These are phyloP conservation scores for Ophion costatus DNA, from an alignment of 2,888 invertebrate genomes.

Conservation along the genomic window DNA sequence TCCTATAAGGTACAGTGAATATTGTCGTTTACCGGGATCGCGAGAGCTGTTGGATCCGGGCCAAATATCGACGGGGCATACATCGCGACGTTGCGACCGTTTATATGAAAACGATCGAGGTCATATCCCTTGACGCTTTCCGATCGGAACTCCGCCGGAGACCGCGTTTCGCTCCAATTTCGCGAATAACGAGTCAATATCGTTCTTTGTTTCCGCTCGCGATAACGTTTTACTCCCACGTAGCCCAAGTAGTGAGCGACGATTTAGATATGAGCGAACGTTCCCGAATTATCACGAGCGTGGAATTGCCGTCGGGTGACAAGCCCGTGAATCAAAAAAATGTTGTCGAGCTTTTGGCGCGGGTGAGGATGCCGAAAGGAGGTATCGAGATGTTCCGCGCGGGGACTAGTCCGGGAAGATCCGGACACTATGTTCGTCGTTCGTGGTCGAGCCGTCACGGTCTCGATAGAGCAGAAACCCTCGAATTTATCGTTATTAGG, in stretches of 20 bases:
- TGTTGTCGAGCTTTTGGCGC: constrained; percentile 52
- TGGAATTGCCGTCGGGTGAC: constrained; percentile 8
- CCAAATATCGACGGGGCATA: constrained; percentile 50
- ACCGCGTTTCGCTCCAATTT: background rate
- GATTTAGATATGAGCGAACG: background rate
- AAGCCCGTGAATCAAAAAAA: constrained; percentile 7
- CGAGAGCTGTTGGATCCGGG: constrained; percentile 38
- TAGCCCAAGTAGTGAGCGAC: background rate
- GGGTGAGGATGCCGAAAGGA: constrained; percentile 30
- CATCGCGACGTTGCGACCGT: constrained; percentile 39
- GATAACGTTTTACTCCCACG: background rate
- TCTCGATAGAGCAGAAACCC: constrained; percentile 2
- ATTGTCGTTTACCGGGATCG: constrained; percentile 33
- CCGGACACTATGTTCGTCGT: constrained; percentile 30
- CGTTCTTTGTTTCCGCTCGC: background rate
- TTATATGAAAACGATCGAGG: constrained; percentile 50
- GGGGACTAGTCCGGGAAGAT: constrained; percentile 12
- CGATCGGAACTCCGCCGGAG: constrained; percentile 43
- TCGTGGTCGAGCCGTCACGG: constrained; percentile 55
- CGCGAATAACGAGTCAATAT: background rate
- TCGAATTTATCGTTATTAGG: constrained; percentile 7
- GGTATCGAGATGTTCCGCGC: background rate
- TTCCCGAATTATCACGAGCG: background rate
- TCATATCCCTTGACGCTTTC: constrained; percentile 36
- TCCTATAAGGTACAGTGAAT: constrained; percentile 37